Evolutionary conservation across 1,140 invertebrate genomes (phyloP).

Genomic region (Latrodectus geometricus): DNA sequence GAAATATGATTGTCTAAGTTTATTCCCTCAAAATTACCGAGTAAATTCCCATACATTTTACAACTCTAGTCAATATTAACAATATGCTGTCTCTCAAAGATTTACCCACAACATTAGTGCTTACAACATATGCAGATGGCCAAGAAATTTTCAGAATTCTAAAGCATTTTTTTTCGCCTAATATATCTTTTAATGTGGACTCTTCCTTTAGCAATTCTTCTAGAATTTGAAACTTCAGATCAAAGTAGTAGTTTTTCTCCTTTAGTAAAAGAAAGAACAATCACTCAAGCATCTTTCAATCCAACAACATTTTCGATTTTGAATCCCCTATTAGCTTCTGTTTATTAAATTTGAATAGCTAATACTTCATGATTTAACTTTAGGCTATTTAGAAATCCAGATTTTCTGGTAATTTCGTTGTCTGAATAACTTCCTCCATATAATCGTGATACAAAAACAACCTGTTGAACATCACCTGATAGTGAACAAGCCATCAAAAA

Average conservation of each 20-base stretch:
- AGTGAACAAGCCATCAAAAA: background rate
- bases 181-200: background rate
- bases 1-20: no score
- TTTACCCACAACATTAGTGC: no score
- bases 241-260: background rate
- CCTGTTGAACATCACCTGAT: background rate
- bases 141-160: background rate
- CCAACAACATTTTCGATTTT: background rate
- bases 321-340: background rate
- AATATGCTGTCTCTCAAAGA: no score
- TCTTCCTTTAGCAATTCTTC: background rate
- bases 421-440: slow-evolving; percentile 1
- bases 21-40: no score
- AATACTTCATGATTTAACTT: background rate
- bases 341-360: no score
- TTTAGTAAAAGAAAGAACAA: slow-evolving; percentile 4
- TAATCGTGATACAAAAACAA: background rate
- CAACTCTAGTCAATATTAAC: no score
- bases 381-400: background rate
- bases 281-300: background rate
- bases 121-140: background rate
- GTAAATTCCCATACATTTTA: no score
- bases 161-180: background rate
- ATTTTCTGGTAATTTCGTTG: background rate
- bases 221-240: background rate